A percentile compares a stretch with the other conserved stretches of the same genome.
Evolutionary conservation across 2,888 invertebrate genomes (phyloP).

Genomic region (Leptopilina myrica): DNA sequence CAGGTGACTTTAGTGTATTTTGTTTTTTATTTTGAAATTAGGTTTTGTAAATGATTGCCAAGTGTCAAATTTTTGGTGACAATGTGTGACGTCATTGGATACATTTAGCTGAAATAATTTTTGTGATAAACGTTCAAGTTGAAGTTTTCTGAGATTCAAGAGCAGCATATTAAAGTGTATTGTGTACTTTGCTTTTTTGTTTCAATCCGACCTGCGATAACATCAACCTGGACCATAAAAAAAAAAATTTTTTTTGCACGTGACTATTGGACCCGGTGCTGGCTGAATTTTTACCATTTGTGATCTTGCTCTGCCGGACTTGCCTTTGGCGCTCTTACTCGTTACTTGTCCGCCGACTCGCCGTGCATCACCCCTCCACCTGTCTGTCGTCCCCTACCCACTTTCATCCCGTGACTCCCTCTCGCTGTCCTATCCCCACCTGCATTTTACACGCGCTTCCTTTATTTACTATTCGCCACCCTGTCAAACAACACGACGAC

Average conservation of each 20-base stretch:
- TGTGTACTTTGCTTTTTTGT: constrained; percentile 56
- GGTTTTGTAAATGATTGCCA: neutral
- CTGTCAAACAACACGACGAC: constrained; percentile 55
- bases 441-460: constrained; percentile 66
- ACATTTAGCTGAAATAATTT: neutral
- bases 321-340: constrained; percentile 57
- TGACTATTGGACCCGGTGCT: constrained; percentile 42
- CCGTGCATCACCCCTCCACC: constrained; percentile 57
- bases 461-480: constrained; percentile 68
- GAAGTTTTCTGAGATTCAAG: neutral
- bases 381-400: constrained; percentile 53
- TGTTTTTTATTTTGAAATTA: neutral
- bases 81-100: constrained; percentile 7
- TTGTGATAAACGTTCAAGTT: neutral
- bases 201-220: constrained; percentile 54
- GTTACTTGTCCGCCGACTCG: constrained; percentile 53
- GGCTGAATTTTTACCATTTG: constrained; percentile 33
- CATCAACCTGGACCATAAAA: constrained; percentile 52
- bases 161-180: constrained; percentile 55
- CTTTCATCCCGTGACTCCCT: constrained; percentile 50
- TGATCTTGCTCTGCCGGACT: constrained; percentile 30
- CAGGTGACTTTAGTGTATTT: constrained; percentile 11
- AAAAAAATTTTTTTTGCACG: constrained; percentile 37
- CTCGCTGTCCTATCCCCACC: constrained; percentile 54
- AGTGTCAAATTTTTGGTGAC: no score